These are phyloP conservation scores for Melanostoma mellinum DNA, from an alignment of 2,888 invertebrate genomes.

Conservation along the genomic window DNA sequence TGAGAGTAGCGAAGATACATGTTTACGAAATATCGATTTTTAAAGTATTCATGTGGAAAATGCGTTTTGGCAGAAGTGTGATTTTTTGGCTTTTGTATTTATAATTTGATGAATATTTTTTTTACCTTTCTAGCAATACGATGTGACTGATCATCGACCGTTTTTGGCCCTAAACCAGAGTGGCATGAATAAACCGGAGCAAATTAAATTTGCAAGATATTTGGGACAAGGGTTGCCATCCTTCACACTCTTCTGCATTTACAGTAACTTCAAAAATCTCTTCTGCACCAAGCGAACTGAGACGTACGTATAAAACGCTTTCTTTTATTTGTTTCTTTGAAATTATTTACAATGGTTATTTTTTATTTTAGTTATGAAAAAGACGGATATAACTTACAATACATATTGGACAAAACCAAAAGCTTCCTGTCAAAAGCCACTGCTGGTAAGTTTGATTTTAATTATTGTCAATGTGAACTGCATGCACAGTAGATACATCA, in stretches of 20 bases:
- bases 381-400: constrained; percentile 82
- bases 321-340: constrained; percentile 5
- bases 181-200: constrained; percentile 81
- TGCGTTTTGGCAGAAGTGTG: constrained; percentile 46
- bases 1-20: constrained; percentile 61
- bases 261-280: constrained; percentile 82
- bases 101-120: constrained; percentile 4
- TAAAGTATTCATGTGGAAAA: constrained; percentile 63
- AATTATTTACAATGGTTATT: constrained; percentile 4
- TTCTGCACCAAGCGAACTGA: constrained; percentile 82
- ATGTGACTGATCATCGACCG: constrained; percentile 81
- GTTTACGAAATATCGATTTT: constrained; percentile 69
- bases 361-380: constrained; percentile 79
- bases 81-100: constrained; percentile 3
- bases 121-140: constrained; percentile 78
- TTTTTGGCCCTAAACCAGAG: constrained; percentile 81
- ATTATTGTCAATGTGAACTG: constrained; percentile 32
- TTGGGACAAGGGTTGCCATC: constrained; percentile 81
- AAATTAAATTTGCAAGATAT: constrained; percentile 82
- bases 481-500: constrained; percentile 31
- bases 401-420: constrained; percentile 82
- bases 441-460: constrained; percentile 79
- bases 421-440: constrained; percentile 81
- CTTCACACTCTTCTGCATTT: constrained; percentile 82
- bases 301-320: constrained; percentile 77